A percentile compares a stretch with the other conserved stretches of the same genome.
Evolutionary conservation across 1,140 invertebrate genomes (phyloP).

Genomic region (Lasioglossum baleicum): DNA sequence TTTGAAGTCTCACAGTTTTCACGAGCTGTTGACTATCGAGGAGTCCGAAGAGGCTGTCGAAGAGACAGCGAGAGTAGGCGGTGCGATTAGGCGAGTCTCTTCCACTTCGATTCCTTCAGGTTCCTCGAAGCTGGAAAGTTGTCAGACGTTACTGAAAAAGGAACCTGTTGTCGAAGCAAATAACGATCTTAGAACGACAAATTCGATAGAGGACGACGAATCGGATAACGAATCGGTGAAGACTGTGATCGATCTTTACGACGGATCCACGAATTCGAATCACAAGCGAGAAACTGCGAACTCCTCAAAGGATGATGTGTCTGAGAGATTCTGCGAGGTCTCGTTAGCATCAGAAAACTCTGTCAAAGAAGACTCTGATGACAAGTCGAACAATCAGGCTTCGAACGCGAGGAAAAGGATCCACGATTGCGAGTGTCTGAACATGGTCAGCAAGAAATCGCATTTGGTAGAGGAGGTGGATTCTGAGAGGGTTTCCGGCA

Average conservation of each 20-base stretch:
- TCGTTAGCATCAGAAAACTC: too few relatives aligned
- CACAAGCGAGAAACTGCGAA: background rate
- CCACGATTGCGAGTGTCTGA: slow-evolving; percentile 12
- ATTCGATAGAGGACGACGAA: slow-evolving; percentile 24
- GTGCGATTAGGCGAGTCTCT: background rate
- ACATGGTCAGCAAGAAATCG: slow-evolving; percentile 31
- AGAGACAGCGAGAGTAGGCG: background rate
- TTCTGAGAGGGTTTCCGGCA: background rate
- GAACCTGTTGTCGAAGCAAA: background rate
- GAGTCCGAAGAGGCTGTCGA: slow-evolving; percentile 1
- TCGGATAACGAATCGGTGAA: slow-evolving; percentile 44
- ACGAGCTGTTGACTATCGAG: slow-evolving; percentile 19
- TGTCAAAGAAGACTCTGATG: background rate
- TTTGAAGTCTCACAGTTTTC: background rate
- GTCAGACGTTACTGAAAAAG: background rate
- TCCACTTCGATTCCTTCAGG: background rate
- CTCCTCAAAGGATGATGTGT: background rate
- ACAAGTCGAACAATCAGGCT: background rate
- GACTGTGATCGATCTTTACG: slow-evolving; percentile 28
- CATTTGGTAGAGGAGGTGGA: slow-evolving; percentile 30
- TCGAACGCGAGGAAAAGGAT: slow-evolving; percentile 37
- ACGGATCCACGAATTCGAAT: background rate
- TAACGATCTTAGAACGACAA: background rate
- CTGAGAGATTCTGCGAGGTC: too few relatives aligned
- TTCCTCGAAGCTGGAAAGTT: background rate